Percentiles rank a stretch among this genome's conserved stretches.
Evolutionary conservation across 1,140 invertebrate genomes (phyloP).

Genomic region (Bombus pascuorum): DNA sequence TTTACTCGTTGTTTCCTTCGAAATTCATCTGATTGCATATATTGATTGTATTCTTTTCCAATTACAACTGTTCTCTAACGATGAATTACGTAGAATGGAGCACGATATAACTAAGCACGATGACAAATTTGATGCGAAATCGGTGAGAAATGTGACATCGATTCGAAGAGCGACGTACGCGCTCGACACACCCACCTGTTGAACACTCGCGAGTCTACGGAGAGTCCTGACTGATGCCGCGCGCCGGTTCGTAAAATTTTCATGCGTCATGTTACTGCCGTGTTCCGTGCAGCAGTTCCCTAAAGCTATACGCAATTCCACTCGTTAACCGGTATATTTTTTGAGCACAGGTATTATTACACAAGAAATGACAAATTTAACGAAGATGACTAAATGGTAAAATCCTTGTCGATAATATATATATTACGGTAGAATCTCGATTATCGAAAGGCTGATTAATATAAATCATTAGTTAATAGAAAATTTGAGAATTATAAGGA

Average conservation of each 20-base stretch:
- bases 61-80: too few species aligned
- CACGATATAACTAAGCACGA: background rate
- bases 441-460: too few species aligned
- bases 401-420: too few species aligned
- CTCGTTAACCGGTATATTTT: too few species aligned
- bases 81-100: background rate
- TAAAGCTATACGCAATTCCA: background rate
- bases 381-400: too few species aligned
- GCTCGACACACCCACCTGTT: constrained; percentile 60
- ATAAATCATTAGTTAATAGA: too few species aligned
- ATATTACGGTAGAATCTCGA: too few species aligned
- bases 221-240: constrained; percentile 35
- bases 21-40: background rate
- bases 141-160: background rate
- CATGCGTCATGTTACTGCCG: background rate
- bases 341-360: too few species aligned
- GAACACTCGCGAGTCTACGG: constrained; percentile 54
- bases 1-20: background rate
- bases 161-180: background rate
- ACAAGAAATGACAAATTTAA: too few species aligned
- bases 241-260: constrained; percentile 12
- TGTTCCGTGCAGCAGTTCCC: background rate
- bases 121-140: background rate
- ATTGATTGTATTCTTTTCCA: background rate
- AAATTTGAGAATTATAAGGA: too few species aligned